Evolutionary conservation across 2,888 invertebrate species (phyloP), one percentile per base, ranked within the genome.

Genomic region (Ditula angustiorana): DNA sequence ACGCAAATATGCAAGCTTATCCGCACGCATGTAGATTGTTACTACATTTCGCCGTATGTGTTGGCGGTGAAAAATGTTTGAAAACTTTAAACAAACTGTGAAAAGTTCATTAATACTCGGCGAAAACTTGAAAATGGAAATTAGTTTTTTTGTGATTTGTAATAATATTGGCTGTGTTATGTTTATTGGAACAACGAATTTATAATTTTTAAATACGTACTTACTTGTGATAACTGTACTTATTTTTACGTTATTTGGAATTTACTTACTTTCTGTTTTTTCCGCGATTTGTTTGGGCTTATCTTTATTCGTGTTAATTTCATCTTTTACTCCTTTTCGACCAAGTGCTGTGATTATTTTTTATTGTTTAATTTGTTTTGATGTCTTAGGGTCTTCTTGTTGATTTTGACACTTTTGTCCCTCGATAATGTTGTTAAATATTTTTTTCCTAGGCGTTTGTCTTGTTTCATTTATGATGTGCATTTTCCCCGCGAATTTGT

Each of bases 181-280:
- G 10, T 49, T 8, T 33, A 30, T n/a, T 46, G 2, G 33, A 21
- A 46, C 7, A 33, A 28, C n/a, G 28, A 28, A n/a, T 13, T 30
- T 46, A 19, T 10, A 24, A 7, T 26, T 21, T 11, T 16, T 11
- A 3, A 37, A 8, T n/a, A n/a, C n/a, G n/a, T n/a, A n/a, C n/a
- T n/a, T n/a, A n/a, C n/a, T n/a, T n/a, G n/a, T n/a, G n/a, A n/a
- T n/a, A n/a, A n/a, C n/a, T n/a, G n/a, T n/a, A 8, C 2, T 19
- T 26, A n/a, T 16, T 35, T 37, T 2, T 50, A 10, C 10, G n/a
- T 13, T 16, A 37, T 26, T 58, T 64, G 59, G 56, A 60, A 65
- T 50, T 41, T 59, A 44, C 55, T 61, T 60, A 57, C 62, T 52
- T 46, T 64, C 13, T 52, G 8, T 35, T 35, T 47, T 47, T 57